A percentile compares a stretch with the other conserved stretches of the same genome.
Evolutionary conservation across 2,797 vertebrate species (phyloP).

Genomic region (Aselliscus stoliczkanus): DNA sequence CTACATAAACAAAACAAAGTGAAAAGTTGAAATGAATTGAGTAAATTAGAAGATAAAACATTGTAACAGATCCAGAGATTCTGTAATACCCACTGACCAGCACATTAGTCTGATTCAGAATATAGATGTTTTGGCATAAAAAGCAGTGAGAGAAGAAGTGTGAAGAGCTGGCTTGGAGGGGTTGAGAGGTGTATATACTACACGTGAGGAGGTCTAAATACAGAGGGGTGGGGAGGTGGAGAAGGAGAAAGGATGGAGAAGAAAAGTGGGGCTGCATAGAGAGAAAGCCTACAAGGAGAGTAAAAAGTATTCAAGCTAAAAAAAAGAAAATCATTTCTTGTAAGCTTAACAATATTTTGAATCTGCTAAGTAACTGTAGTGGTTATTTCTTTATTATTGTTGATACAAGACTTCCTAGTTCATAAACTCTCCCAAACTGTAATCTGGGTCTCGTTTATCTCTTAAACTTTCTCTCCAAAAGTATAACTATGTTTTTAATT

Average conservation of each 20-base stretch:
- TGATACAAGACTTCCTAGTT: background rate
- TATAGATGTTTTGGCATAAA: background rate
- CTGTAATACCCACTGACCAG: background rate
- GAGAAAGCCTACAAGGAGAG: background rate
- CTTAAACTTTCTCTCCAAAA: background rate
- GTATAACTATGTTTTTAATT: background rate
- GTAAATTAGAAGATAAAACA: background rate
- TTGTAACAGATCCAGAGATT: background rate
- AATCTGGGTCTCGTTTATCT: background rate
- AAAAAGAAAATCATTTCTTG: background rate
- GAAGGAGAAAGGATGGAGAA: background rate
- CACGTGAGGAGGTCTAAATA: background rate
- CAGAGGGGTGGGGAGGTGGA: background rate
- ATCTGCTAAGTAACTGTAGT: background rate
- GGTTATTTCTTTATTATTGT: background rate
- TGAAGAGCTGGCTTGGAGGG: background rate
- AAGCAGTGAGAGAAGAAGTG: background rate
- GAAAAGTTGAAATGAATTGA: background rate
- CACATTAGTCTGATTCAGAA: background rate
- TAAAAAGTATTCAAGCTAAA: background rate
- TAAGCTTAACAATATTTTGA: background rate
- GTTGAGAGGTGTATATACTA: too few species aligned
- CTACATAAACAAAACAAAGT: background rate
- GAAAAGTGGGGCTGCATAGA: background rate
- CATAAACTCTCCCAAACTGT: background rate